Base-by-base conservation (phyloP, 2,888 invertebrate species). In the Linyphia triangularis region DNA sequence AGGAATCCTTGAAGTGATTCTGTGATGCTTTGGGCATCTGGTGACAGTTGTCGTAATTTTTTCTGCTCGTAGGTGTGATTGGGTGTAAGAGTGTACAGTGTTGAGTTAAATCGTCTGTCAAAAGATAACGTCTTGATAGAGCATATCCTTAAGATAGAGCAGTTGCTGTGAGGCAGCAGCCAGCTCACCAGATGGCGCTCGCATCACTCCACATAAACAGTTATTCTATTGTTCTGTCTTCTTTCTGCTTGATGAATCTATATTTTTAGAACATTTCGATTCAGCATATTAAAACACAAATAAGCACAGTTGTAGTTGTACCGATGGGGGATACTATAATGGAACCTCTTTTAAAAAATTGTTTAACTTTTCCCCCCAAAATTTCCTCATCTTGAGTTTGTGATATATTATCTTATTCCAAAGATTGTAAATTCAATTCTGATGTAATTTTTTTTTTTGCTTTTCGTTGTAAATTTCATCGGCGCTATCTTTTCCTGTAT, bases 61-160 rank as follows among this genome's bases (percentile, higher is more conserved):
- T 30, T 33, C 24, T 24, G 28, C 43, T 67, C 10, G 43, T 19
- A 30, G 10, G 79, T 65, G 79, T 43, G 79, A 22, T 69, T 69
- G 69, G 30, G 33, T 57, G 9, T 67, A 43, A 51, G 65, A 79
- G 72, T 33, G 33, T 70, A 70, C 72, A 61, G 72, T 73, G 79
- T 78, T 51, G 51, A 79, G 85, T 78, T 79, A 86, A 86, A 86
- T 86, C 85, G 65, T 79, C 85, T 86, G 85, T 86, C 85, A 72
- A 26, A 40, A 51, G 79, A 86, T 79, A 86, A 79, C 72, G 79
- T 72, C 79, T 79, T 65, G 79, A 86, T 86, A 85, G 70, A 73
- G 59, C 63, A 28, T 67, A 43, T 43, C 30, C 57, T n/a, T 3
- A 7, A 57, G 24, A 78, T n/a, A 10, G 19, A 30, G 63, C 85